Percentiles rank a stretch among this genome's conserved stretches.
Conservation (phyloP, 2,888 invertebrate genomes). For the Minunthozetes semirufus region DNA sequence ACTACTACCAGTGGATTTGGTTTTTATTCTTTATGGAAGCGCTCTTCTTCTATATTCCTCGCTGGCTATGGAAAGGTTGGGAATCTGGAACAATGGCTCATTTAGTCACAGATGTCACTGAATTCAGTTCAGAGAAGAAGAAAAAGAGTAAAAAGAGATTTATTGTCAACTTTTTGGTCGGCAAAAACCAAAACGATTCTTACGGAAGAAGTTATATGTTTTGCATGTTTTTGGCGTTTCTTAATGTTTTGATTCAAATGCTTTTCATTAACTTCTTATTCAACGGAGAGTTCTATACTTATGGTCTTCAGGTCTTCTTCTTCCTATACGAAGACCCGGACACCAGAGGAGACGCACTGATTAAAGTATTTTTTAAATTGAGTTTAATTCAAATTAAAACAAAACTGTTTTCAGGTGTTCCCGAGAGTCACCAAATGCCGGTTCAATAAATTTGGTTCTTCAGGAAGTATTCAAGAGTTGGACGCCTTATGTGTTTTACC, state of each 20-base stretch:
- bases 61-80: slow-evolving; percentile 34
- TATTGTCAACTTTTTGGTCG: slow-evolving; percentile 74
- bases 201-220: slow-evolving; percentile 38
- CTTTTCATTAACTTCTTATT: slow-evolving; percentile 44
- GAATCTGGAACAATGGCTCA: slow-evolving; percentile 41
- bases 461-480: slow-evolving; percentile 43
- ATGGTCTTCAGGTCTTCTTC: slow-evolving; percentile 40
- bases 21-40: slow-evolving; percentile 28
- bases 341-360: slow-evolving; percentile 9
- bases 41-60: slow-evolving; percentile 34
- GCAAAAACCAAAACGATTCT: slow-evolving; percentile 58
- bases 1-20: slow-evolving; percentile 80
- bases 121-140: too few species aligned
- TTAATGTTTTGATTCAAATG: slow-evolving; percentile 48
- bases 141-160: slow-evolving; percentile 60
- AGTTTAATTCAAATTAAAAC: neutral
- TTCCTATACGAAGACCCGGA: slow-evolving; percentile 41
- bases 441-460: slow-evolving; percentile 43
- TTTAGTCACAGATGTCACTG: slow-evolving; percentile 29
- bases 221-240: slow-evolving; percentile 43
- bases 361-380: slow-evolving; percentile 13
- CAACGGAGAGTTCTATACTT: slow-evolving; percentile 41
- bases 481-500: slow-evolving; percentile 44
- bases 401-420: slow-evolving; percentile 39
- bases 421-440: slow-evolving; percentile 44